phyloP scores from a whole-genome alignment of 2,797 vertebrate genomes.

The Esox lucius region DNA sequence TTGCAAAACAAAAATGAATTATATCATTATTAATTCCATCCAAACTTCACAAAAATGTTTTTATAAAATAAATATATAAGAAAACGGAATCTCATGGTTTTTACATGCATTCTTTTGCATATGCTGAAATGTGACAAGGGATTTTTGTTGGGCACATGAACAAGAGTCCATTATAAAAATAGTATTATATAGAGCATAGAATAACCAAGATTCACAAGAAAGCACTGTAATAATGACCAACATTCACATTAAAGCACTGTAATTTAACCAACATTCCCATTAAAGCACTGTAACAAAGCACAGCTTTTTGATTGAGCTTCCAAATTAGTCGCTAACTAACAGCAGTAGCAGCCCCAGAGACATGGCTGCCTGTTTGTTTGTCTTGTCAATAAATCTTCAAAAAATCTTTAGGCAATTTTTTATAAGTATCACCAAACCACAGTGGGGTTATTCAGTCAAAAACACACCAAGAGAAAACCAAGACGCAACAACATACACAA shows the following conservation, averaged over 20 bases:
- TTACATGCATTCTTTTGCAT: background rate
- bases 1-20: background rate
- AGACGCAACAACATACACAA: background rate
- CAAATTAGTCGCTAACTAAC: background rate
- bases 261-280: background rate
- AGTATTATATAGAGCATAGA: background rate
- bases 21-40: background rate
- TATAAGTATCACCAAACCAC: background rate
- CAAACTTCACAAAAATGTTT: background rate
- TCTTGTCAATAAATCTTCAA: background rate
- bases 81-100: background rate
- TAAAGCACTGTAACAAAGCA: background rate
- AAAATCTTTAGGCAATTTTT: background rate
- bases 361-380: background rate
- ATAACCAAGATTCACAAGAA: background rate
- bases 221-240: background rate
- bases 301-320: background rate
- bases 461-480: background rate
- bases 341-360: background rate
- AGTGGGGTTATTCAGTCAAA: background rate
- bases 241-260: background rate
- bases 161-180: background rate
- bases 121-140: background rate
- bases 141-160: background rate
- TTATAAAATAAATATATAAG: background rate